Percentiles rank a stretch among this genome's conserved stretches.
Conservation (phyloP, 2,797 vertebrate species). For the Hippoglossus hippoglossus region DNA sequence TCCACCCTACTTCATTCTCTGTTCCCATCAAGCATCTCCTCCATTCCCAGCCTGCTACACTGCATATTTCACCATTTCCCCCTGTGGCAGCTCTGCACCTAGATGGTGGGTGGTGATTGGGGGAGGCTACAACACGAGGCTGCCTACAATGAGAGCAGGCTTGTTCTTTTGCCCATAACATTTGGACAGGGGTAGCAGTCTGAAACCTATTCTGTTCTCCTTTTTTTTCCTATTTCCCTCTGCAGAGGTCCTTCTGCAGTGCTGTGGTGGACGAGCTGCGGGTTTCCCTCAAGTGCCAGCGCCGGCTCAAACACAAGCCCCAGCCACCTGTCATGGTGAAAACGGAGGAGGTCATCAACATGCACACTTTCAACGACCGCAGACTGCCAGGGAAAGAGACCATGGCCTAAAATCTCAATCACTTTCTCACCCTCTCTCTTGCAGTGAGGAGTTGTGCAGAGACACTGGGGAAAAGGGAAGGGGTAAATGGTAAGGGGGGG, state of each 20-base stretch:
- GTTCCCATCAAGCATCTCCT: constrained; percentile 21
- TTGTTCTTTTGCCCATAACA: constrained; percentile 41
- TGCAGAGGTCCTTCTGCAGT: constrained; percentile 98
- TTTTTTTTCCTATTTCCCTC: constrained; percentile 17
- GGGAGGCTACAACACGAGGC: constrained; percentile 22
- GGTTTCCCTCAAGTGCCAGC: constrained; percentile 98
- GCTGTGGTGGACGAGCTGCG: constrained; percentile 98
- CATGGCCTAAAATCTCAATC: constrained; percentile 90
- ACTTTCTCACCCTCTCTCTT: constrained; percentile 60
- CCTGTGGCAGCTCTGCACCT: constrained; percentile 26
- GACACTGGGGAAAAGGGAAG: constrained; percentile 54
- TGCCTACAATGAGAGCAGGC: constrained; percentile 24
- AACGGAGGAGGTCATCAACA: constrained; percentile 99
- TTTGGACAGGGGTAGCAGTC: constrained; percentile 24
- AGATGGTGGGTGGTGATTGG: constrained; percentile 17
- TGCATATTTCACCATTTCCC: constrained; percentile 30
- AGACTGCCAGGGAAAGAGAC: constrained; percentile 99
- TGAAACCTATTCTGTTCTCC: constrained; percentile 41
- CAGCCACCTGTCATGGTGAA: constrained; percentile 96
- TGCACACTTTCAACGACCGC: constrained; percentile 99
- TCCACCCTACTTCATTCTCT: constrained; percentile 2
- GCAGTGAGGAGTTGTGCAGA: constrained; percentile 56
- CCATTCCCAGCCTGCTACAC: constrained; percentile 37
- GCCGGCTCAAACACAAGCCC: constrained; percentile 97
- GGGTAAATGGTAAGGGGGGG: constrained; percentile 59